Percentiles rank a stretch among this genome's conserved stretches.
Conservation (phyloP, 1,140 invertebrate species). For the Ridgeia piscesae region DNA sequence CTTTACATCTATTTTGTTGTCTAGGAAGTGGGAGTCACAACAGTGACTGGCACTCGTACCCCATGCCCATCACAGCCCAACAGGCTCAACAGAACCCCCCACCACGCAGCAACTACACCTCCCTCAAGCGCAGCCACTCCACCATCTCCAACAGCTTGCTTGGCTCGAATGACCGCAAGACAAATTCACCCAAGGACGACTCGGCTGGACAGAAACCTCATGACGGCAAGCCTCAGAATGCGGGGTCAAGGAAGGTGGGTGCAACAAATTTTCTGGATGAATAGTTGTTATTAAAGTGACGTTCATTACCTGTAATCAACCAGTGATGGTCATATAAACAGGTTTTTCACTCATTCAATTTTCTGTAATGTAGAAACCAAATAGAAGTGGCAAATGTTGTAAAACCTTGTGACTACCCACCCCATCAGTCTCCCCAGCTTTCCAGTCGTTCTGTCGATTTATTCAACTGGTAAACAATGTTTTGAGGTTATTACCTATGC, state of each 20-base stretch:
- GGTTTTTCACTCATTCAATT: neutral
- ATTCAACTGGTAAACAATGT: too few species aligned
- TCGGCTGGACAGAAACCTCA: conserved; percentile 1
- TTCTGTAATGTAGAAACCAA: neutral
- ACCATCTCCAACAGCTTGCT: conserved; percentile 45
- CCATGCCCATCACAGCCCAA: conserved; percentile 55
- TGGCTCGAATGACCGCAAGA: conserved; percentile 36
- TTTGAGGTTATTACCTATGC: too few species aligned
- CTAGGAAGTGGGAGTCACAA: neutral
- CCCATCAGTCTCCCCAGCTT: too few species aligned
- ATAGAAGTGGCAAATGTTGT: too few species aligned
- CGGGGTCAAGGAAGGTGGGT: neutral
- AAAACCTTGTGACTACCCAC: too few species aligned
- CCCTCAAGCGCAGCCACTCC: conserved; percentile 47
- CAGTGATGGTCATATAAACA: neutral
- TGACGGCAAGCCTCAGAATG: conserved; percentile 9
- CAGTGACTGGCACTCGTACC: conserved; percentile 19
- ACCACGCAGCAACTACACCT: conserved; percentile 52
- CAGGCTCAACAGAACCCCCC: conserved; percentile 52
- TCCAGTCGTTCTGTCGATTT: too few species aligned
- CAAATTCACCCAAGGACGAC: conserved; percentile 14
- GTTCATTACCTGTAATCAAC: neutral
- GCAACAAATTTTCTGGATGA: neutral
- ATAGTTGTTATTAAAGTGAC: neutral
- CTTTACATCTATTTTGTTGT: neutral